These are phyloP conservation scores for Megathymus violae DNA, from an alignment of 1,140 invertebrate genomes.

Conservation along the genomic window DNA sequence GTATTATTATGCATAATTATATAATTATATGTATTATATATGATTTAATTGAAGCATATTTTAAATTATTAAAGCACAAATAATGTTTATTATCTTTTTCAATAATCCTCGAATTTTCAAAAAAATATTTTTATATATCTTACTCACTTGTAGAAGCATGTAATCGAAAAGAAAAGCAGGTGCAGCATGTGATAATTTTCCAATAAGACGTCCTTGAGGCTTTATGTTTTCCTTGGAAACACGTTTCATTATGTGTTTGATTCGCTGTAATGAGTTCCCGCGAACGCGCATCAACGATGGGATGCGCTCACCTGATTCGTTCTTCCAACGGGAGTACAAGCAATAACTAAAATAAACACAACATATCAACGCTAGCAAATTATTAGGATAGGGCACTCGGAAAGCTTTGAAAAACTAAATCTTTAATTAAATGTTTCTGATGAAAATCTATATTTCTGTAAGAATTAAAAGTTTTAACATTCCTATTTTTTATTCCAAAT, in stretches of 20 bases:
- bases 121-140: too few relatives aligned
- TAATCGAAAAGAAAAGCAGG: conserved; percentile 98
- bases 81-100: too few relatives aligned
- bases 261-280: conserved; percentile 94
- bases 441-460: too few relatives aligned
- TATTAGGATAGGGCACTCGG: conserved; percentile 15
- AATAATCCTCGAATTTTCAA: too few relatives aligned
- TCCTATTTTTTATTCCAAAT: too few relatives aligned
- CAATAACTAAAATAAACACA: conserved; percentile 86
- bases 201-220: conserved; percentile 96
- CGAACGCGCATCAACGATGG: conserved; percentile 92
- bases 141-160: conserved; percentile 90
- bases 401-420: too few relatives aligned
- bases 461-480: too few relatives aligned
- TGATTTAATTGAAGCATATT: too few relatives aligned
- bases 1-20: too few relatives aligned
- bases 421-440: too few relatives aligned
- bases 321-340: conserved; percentile 97
- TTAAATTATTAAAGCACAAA: too few relatives aligned
- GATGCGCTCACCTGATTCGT: conserved; percentile 89
- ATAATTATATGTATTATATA: too few relatives aligned
- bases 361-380: conserved; percentile 8
- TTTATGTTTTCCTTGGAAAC: conserved; percentile 99
- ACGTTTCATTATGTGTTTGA: conserved; percentile 98
- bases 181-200: conserved; percentile 98